Base-by-base conservation (phyloP, 2,888 invertebrate genomes). In the Hoplodrina ambigua region DNA sequence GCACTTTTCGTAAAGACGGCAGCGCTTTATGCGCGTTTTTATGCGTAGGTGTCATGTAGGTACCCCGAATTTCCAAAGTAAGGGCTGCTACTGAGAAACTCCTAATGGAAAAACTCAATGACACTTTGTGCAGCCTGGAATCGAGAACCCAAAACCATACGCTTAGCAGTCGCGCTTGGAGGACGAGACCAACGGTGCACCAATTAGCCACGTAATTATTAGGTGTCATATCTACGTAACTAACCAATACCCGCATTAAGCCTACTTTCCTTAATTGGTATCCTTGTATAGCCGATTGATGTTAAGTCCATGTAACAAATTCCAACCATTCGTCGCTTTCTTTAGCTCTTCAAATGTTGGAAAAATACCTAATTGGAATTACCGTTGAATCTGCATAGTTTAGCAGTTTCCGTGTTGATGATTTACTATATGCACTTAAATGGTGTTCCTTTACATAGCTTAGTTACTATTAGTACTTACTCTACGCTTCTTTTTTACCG, bases 361-460 rank as follows among this genome's bases (percentile, higher is more conserved):
- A 66, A 60, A 75, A 49, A 53, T 70, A 44, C 44, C 44, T 44
- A 61, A 54, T 44, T 49, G 20, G 46, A 54, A 69, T 64, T 57
- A 66, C 75, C 71, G 80, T 71, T 79, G 46, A 64, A 71, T 75
- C 57, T 75, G 57, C 63, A 71, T 67, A 64, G 57, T 65, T 77
- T 19, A 68, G 58, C 63, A 54, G 63, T 67, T 79, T 54, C 70
- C 20, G 65, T 60, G 65, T 69, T 54, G 64, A 69, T 69, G 70
- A 46, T 59, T 63, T 56, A 54, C 75, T 70, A 60, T 75, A 59
- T 65, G 33, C 62, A 25, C 78, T 52, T 72, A 68, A 53, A 69
- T 70, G 70, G 79, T 50, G 20, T 62, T 61, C 30, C 37, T 49
- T 58, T 19, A 52, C 61, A 50, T 66, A 61, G n/a, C 15, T 65